These are phyloP conservation scores for Listronotus oregonensis DNA, from an alignment of 1,140 invertebrate species.

Conservation along the genomic window DNA sequence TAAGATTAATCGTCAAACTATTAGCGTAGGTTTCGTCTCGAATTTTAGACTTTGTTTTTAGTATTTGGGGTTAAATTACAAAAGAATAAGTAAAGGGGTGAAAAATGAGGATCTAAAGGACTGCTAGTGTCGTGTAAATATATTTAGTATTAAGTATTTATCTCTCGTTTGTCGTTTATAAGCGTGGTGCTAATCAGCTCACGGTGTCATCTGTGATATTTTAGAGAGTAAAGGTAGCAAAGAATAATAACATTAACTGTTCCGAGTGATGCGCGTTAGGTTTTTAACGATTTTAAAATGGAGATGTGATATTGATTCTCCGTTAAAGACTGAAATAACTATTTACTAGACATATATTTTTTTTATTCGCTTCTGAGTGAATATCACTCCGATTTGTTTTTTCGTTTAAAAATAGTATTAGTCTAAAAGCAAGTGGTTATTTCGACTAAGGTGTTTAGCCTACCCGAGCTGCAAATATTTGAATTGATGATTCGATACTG, in stretches of 20 bases:
- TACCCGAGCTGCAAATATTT: too few species aligned
- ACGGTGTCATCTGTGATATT: slow-evolving; percentile 56
- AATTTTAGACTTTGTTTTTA: slow-evolving; percentile 2
- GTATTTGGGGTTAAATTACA: slow-evolving; percentile 24
- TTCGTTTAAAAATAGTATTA: background rate
- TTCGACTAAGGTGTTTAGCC: too few species aligned
- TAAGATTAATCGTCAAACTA: background rate
- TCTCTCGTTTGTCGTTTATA: slow-evolving; percentile 52
- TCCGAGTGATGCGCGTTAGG: slow-evolving; percentile 48
- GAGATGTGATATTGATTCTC: slow-evolving; percentile 55
- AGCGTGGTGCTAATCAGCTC: slow-evolving; percentile 52
- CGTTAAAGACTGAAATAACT: slow-evolving; percentile 54
- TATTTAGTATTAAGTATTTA: slow-evolving; percentile 55
- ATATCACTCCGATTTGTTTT: slow-evolving; percentile 1
- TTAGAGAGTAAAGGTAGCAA: slow-evolving; percentile 52
- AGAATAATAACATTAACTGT: slow-evolving; percentile 55
- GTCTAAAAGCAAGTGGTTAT: too few species aligned
- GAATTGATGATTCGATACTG: too few species aligned
- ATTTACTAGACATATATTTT: slow-evolving; percentile 52
- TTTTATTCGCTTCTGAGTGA: slow-evolving; percentile 12
- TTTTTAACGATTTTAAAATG: slow-evolving; percentile 44
- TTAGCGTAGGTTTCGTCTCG: slow-evolving; percentile 4
- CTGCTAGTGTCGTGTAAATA: slow-evolving; percentile 54
- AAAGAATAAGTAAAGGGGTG: background rate
- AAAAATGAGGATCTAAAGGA: slow-evolving; percentile 45